Evolutionary conservation across 2,888 invertebrate species (phyloP), one percentile per base, ranked within the genome.

Genomic region (Drosophila vallismaia): DNA sequence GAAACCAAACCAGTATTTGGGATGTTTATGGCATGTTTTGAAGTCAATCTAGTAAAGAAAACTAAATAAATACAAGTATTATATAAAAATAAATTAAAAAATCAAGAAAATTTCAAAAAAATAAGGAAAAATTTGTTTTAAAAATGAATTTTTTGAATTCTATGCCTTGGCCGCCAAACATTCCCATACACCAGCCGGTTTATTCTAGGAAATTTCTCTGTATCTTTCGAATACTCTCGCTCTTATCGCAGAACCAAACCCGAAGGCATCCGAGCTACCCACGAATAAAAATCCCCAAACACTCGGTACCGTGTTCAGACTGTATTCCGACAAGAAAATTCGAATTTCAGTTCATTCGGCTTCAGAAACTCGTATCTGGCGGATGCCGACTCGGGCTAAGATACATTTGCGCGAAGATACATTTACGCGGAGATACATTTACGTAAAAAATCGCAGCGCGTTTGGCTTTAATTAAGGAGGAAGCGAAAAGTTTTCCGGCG

Each of bases 361-460:
- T 28, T 28, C 76, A 75, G 79, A 79, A 78, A 71, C 77, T 88
- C 85, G 80, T 76, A 77, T 77, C 79, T 85, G 77, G 74, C 78
- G 83, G 88, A 78, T 81, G 67, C n/a, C 36, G 31, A 48, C 14
- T 19, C 46, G 40, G 60, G 14, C 44, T 29, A 40, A 68, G 55
- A 36, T 45, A n/a, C 24, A 29, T 45, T 8, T 44, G 36, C 33
- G 19, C 19, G 19, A 40, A 68, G 55, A 36, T 45, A n/a, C 24
- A 29, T 45, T 8, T 44, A 9, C 24, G 29, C 36, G 26, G 33
- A 42, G 40, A 42, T 33, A 62, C 64, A 54, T 84, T 72, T 67
- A 76, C 82, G 87, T 80, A 84, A 74, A 63, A 84, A 74, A 64
- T 57, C 42, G 54, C 33, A 45, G 54, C 45, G 59, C 57, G 46